phyloP scores from a whole-genome alignment of 2,797 vertebrate genomes.

The Smutsia gigantea region DNA sequence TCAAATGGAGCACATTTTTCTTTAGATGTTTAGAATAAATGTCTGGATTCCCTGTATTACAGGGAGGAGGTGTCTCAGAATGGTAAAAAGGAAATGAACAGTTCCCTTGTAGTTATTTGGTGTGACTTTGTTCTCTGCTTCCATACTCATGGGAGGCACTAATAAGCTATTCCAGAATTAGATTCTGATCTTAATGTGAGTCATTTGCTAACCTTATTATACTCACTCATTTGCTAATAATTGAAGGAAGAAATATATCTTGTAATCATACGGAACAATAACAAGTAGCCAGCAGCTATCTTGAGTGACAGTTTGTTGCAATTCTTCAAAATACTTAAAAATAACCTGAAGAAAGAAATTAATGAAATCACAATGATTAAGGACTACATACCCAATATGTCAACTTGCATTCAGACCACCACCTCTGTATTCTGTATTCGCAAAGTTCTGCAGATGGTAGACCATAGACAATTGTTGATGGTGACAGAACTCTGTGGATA shows the following conservation, averaged over 20 bases:
- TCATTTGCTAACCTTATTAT: neutral
- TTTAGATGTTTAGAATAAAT: neutral
- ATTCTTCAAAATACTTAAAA: neutral
- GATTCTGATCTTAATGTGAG: neutral
- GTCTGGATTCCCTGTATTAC: neutral
- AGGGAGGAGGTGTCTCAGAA: neutral
- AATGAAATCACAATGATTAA: neutral
- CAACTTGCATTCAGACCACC: neutral
- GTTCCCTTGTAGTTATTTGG: neutral
- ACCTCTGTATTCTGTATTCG: neutral
- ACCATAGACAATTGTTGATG: neutral
- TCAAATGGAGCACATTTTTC: neutral
- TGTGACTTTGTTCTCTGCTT: neutral
- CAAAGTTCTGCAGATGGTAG: neutral
- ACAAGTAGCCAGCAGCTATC: neutral
- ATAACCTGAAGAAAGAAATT: neutral
- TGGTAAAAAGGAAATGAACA: neutral
- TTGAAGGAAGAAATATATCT: neutral
- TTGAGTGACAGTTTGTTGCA: neutral
- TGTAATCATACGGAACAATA: neutral
- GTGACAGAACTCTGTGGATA: neutral
- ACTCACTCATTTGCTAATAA: neutral
- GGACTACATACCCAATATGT: neutral
- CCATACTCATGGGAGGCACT: neutral
- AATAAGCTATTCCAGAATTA: neutral